These are phyloP conservation scores for Pardosa pseudoannulata DNA, from an alignment of 2,888 invertebrate species.

Conservation along the genomic window DNA sequence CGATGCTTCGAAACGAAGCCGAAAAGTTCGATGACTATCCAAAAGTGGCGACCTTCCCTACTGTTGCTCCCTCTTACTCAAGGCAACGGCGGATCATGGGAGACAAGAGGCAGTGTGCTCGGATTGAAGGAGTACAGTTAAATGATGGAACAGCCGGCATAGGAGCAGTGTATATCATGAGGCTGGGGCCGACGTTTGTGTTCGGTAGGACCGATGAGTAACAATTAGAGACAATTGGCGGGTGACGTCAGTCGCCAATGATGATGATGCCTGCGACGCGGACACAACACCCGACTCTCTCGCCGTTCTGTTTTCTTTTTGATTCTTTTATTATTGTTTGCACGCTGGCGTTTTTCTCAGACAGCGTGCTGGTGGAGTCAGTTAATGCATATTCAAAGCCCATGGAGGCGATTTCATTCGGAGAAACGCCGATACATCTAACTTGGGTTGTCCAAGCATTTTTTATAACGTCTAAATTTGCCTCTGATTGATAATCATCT, in stretches of 20 bases:
- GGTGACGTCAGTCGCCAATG: slow-evolving; percentile 3
- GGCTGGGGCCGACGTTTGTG: neutral
- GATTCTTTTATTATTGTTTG: neutral
- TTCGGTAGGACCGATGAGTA: slow-evolving; percentile 14
- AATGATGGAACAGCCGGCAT: slow-evolving; percentile 13
- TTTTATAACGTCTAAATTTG: no score
- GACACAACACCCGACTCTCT: neutral
- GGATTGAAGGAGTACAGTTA: neutral
- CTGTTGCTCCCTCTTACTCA: slow-evolving; percentile 1
- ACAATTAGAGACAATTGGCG: slow-evolving; percentile 12
- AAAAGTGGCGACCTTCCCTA: neutral
- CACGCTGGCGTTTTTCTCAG: neutral
- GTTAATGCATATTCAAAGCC: neutral
- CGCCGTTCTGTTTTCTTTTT: neutral
- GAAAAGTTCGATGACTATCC: no score
- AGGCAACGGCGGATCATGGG: slow-evolving; percentile 7
- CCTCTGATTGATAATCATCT: no score
- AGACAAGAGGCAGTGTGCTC: neutral
- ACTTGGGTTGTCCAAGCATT: no score
- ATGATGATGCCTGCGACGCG: slow-evolving; percentile 12
- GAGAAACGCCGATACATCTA: no score
- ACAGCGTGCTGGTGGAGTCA: neutral
- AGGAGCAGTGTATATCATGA: neutral
- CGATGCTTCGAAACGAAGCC: no score
- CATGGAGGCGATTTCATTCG: no score